These are phyloP conservation scores for Perdita meconis DNA, from an alignment of 2,888 invertebrate genomes.

Conservation along the genomic window DNA sequence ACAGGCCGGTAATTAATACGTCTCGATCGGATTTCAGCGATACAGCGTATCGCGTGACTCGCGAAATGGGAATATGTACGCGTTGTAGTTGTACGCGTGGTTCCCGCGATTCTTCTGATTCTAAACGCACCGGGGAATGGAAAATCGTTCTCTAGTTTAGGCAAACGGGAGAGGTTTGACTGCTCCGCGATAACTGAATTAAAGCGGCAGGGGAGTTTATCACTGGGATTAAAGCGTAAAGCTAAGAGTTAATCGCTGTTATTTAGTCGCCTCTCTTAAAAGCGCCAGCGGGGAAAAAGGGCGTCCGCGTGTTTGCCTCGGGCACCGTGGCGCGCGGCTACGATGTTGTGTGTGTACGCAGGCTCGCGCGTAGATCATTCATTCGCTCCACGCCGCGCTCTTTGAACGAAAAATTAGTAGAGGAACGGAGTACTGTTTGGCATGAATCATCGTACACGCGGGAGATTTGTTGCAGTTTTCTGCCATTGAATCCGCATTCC, in stretches of 20 bases:
- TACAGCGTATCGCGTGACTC: constrained; percentile 35
- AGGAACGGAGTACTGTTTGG: constrained; percentile 23
- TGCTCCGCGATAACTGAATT: not conserved
- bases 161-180: not conserved
- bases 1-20: constrained; percentile 66
- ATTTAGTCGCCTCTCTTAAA: not conserved
- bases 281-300: not conserved
- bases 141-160: no score
- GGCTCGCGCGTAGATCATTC: constrained; percentile 31
- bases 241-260: constrained; percentile 2
- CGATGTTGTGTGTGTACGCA: not conserved
- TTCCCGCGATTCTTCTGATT: constrained; percentile 5
- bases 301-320: constrained; percentile 23
- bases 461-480: constrained; percentile 15
- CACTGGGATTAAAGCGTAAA: not conserved
- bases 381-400: constrained; percentile 23
- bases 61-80: constrained; percentile 13
- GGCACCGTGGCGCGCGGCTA: not conserved
- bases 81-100: constrained; percentile 24
- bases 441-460: constrained; percentile 34
- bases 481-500: not conserved
- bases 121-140: not conserved
- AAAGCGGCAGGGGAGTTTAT: no score
- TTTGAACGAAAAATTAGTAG: constrained; percentile 47
- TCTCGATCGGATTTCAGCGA: constrained; percentile 62